phyloP scores from a whole-genome alignment of 2,797 vertebrate species.

The Hemibagrus guttatus region DNA sequence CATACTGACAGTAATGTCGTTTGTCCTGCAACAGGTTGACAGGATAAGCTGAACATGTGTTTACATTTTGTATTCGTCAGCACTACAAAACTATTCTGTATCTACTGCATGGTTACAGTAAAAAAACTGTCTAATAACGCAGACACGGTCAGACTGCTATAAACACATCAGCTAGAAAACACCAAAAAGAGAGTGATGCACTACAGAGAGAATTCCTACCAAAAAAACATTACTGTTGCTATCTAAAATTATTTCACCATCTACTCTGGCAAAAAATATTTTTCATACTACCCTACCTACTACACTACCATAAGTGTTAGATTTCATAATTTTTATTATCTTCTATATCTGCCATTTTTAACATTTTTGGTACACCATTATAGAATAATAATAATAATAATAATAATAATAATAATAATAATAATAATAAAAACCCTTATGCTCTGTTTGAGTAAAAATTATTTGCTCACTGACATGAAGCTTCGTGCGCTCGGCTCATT shows the following conservation, averaged over 20 bases:
- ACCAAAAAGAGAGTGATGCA: not conserved
- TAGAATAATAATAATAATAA: no score
- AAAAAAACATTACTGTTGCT: not conserved
- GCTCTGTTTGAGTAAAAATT: no score
- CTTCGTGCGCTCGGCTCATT: not conserved
- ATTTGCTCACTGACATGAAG: no score
- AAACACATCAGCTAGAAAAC: not conserved
- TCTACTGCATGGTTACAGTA: not conserved
- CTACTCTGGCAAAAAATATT: not conserved
- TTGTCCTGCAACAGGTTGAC: conserved; percentile 53
- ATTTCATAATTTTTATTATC: not conserved
- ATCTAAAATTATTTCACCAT: not conserved
- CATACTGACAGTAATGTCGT: conserved; percentile 77
- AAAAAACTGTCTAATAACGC: not conserved
- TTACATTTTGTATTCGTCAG: not conserved
- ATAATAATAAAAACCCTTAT: no score
- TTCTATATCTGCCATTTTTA: not conserved
- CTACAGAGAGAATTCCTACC: not conserved
- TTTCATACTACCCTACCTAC: no score
- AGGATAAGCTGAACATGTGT: not conserved
- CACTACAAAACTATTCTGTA: not conserved
- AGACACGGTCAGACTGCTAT: not conserved
- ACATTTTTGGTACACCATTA: no score
- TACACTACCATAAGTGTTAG: no score
- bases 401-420: no score